Base-by-base conservation (phyloP, 1,140 invertebrate genomes). In the Epicauta chinensis region DNA sequence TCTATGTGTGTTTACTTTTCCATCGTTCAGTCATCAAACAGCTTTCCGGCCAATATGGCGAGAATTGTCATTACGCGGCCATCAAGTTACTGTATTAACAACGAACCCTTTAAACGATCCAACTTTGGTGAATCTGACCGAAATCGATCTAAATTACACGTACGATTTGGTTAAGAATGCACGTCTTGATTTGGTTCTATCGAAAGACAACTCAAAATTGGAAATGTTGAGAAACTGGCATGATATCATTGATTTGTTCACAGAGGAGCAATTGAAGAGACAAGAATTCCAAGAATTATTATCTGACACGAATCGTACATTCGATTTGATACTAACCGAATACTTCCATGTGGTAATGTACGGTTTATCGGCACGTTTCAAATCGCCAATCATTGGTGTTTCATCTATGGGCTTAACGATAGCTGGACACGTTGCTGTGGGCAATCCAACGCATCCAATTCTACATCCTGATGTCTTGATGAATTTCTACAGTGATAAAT, bases 1-100 rank as follows among this genome's bases (percentile, higher is more conserved):
- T 41, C 58, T 81, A n/a, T 71, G 67, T 2, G 55, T 75, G 0
- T 63, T 75, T 46, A 64, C 75, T 2, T 64, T 64, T 10, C 67
- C 75, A 0, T 73, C 75, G 0, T 66, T 73, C 37, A 81, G 78
- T 52, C 78, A 81, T 58, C 77, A 78, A 63, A 61, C 76, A 2
- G 70, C 76, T 0, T 76, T 71, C 45, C 66, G 45, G 45, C 61
- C 55, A 16, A 50, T 72, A 53, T 68, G 62, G 45, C 60, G 17
- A 23, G 53, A 47, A 23, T 36, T 59, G 12, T 50, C 53, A 5
- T 14, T 48, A 10, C 14, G 53, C 4, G 57, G 57, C 4, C 57
- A 59, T 29, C 34, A 56, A 17, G 16, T 59, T 1, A 56, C 53
- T 0, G 45, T 52, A 5, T 37, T 59, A 13, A 59, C 57, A 4